Conservation (phyloP, 2,888 invertebrate genomes). For the Cosmorhoe ocellata region DNA sequence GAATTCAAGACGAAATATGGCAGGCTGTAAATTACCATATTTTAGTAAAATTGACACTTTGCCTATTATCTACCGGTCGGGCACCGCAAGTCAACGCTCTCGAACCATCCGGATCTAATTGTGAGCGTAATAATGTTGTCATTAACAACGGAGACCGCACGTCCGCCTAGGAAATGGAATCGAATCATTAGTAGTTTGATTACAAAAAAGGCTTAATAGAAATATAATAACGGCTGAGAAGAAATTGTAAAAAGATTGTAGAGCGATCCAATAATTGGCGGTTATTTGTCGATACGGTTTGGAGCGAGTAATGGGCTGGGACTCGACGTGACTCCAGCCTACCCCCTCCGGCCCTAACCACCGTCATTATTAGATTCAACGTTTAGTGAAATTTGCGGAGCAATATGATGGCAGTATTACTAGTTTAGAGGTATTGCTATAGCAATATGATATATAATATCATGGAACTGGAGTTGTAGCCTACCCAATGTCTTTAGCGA, state of each 20-base stretch:
- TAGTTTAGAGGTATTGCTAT: conserved; percentile 11
- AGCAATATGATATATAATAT: neutral
- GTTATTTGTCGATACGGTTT: conserved; percentile 82
- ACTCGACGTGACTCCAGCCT: conserved; percentile 73
- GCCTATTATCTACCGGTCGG: conserved; percentile 69
- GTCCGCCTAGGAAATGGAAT: conserved; percentile 82
- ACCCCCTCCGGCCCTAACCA: conserved; percentile 40
- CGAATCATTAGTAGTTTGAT: conserved; percentile 83
- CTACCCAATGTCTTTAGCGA: neutral
- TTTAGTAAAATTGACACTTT: conserved; percentile 78
- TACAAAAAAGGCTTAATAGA: conserved; percentile 83
- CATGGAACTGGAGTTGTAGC: neutral
- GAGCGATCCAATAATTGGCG: conserved; percentile 82
- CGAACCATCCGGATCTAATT: conserved; percentile 82
- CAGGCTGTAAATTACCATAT: conserved; percentile 71
- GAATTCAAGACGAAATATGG: conserved; percentile 53
- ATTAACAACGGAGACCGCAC: conserved; percentile 80
- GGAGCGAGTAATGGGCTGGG: conserved; percentile 79
- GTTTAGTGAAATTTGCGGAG: conserved; percentile 65
- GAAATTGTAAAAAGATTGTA: conserved; percentile 83
- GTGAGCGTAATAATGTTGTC: conserved; percentile 54
- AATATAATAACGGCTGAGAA: conserved; percentile 81
- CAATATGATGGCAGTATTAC: conserved; percentile 32
- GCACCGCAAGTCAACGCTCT: conserved; percentile 76
- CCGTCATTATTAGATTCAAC: conserved; percentile 46